Base-by-base conservation (phyloP, 2,113 vertebrate genomes). In the Pangasianodon gigas region DNA sequence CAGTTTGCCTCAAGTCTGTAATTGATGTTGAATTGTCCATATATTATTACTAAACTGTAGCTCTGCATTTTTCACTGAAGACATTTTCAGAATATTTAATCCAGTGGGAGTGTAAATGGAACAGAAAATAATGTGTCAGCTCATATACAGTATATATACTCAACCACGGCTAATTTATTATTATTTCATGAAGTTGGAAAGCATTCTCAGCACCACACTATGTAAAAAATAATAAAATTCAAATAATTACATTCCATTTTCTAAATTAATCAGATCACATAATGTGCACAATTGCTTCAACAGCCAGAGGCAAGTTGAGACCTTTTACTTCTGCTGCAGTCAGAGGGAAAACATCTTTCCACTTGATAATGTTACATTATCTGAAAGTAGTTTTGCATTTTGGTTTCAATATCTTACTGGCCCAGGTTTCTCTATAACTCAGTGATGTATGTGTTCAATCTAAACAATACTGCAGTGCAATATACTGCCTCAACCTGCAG, bases 1-100 rank as follows among this genome's bases (percentile, higher is more conserved):
- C 52, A 81, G 54, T 81, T 81, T 54, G 79, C 32, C 79, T 81
- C 13, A 19, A 24, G 29, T 32, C 48, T 80, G 54, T 88, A 88
- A 82, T 81, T 67, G 77, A 81, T 81, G 77, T 58, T 80, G 54
- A 89, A 26, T 86, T 29, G 9, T 86, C 32, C n/a, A 14, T 62
- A 65, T 85, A 87, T 91, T 80, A 89, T 87, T 91, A 48, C 89
- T 71, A 62, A 65, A 84, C 56, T 80, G 85, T 60, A 77, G 56
- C 32, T 52, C 24, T 89, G 90, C 85, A 91, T 89, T 87, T 91
- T 86, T 89, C n/a, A 89, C 46, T 29, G 24, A 26, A 29, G 46
- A 75, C 6, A n/a, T 37, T 65, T 69, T 32, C 24, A 6, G 67
- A 86, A 71, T 54, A 74, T 37, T 2, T 37, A 71, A 52, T 24